Evolutionary conservation across 64 coral and sea anemone species (phyloP).

Genomic region (Actinia tenebrosa): DNA sequence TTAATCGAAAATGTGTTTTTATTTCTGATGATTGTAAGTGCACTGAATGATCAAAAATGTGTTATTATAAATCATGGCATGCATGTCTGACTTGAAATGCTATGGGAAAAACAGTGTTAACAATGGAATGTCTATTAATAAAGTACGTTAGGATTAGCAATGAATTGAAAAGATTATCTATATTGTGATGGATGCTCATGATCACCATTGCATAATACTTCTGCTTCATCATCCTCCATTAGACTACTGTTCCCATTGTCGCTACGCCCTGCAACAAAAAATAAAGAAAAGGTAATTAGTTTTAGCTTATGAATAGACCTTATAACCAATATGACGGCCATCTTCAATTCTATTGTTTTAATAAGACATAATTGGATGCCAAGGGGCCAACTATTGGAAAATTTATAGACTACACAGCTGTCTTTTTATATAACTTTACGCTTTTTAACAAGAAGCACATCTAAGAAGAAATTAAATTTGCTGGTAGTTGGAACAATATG

Average conservation of each 20-base stretch:
- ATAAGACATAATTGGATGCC: too few relatives aligned
- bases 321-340: too few relatives aligned
- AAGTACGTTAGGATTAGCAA: neutral
- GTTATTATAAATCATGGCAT: neutral
- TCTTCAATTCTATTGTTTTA: too few relatives aligned
- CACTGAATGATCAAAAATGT: too few relatives aligned
- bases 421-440: too few relatives aligned
- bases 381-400: too few relatives aligned
- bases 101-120: neutral
- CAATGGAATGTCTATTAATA: neutral
- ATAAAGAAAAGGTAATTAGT: neutral
- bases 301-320: neutral
- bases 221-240: constrained; percentile 3
- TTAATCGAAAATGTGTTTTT: too few relatives aligned
- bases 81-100: neutral
- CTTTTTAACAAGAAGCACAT: too few relatives aligned
- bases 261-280: neutral
- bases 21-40: too few relatives aligned
- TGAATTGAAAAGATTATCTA: constrained; percentile 8
- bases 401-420: too few relatives aligned
- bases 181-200: neutral
- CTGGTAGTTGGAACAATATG: too few relatives aligned
- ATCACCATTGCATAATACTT: constrained; percentile 5
- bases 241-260: constrained; percentile 27
- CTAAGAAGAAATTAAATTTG: too few relatives aligned